phyloP scores from a whole-genome alignment of 2,797 vertebrate genomes.

The Petrocephalus schoutedeni region DNA sequence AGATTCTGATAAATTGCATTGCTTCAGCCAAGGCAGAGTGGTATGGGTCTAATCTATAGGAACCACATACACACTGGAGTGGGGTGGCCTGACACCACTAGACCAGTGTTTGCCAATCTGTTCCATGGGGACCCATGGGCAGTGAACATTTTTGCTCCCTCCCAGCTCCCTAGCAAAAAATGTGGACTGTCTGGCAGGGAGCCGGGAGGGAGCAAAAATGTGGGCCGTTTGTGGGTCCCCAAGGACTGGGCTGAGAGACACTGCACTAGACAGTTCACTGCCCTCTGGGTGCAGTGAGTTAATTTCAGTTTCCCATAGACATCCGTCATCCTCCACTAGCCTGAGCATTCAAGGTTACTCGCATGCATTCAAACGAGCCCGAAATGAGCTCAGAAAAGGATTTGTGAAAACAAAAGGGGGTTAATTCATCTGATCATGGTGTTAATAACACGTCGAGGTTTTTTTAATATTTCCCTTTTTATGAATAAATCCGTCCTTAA shows the following conservation, averaged over 20 bases:
- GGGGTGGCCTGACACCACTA: not conserved
- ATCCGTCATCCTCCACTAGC: not conserved
- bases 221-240: not conserved
- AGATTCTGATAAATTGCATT: constrained; percentile 1
- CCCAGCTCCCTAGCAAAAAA: not conserved
- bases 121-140: not conserved
- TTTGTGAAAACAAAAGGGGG: not conserved
- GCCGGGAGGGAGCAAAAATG: not conserved
- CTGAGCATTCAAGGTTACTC: not conserved
- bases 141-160: not conserved
- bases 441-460: not conserved
- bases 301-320: constrained; percentile 4
- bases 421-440: constrained; percentile 6
- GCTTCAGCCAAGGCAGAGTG: not conserved
- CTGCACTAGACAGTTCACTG: not conserved
- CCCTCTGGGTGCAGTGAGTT: not conserved
- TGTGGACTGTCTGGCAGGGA: not conserved
- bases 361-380: not conserved
- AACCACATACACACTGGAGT: not conserved
- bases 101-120: not conserved
- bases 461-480: not conserved
- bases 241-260: not conserved
- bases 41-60: not conserved
- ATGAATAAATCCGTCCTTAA: constrained; percentile 1
- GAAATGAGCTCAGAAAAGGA: constrained; percentile 7